Percentiles rank a stretch among this genome's conserved stretches.
Conservation (phyloP, 2,888 invertebrate genomes). For the Peribatodes rhomboidaria region DNA sequence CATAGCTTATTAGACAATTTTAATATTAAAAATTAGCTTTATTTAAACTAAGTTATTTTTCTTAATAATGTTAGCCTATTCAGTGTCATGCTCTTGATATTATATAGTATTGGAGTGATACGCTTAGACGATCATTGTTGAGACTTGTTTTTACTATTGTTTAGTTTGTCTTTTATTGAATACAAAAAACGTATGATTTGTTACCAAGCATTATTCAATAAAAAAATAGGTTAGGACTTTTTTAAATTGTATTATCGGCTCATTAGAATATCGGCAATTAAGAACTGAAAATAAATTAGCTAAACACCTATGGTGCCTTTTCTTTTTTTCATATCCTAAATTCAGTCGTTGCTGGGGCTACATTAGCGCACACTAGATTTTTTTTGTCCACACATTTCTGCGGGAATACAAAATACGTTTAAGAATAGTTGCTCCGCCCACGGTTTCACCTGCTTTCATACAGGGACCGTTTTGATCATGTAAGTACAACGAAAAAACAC, state of each 20-base stretch:
- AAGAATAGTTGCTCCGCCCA: too few species aligned
- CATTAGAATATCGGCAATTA: constrained; percentile 86
- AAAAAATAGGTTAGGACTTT: constrained; percentile 81
- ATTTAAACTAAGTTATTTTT: constrained; percentile 82
- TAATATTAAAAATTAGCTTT: constrained; percentile 75
- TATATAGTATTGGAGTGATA: constrained; percentile 49
- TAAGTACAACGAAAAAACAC: too few species aligned
- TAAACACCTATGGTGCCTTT: constrained; percentile 73
- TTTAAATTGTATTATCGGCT: constrained; percentile 86
- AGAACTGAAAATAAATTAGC: constrained; percentile 87
- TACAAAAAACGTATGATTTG: constrained; percentile 82
- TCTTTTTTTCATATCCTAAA: constrained; percentile 46
- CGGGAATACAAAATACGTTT: too few species aligned
- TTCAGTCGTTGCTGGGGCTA: too few species aligned
- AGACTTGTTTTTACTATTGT: constrained; percentile 76
- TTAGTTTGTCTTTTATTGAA: constrained; percentile 83
- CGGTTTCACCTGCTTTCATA: too few species aligned
- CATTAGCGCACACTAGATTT: too few species aligned
- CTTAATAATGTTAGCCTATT: constrained; percentile 67
- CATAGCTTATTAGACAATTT: constrained; percentile 74
- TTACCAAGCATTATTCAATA: constrained; percentile 86
- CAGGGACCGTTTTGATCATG: too few species aligned
- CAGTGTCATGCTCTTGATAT: constrained; percentile 44
- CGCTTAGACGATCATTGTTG: constrained; percentile 70
- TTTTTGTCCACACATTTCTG: too few species aligned